Conservation (phyloP, 2,888 invertebrate genomes). For the Sesamia inferens region DNA sequence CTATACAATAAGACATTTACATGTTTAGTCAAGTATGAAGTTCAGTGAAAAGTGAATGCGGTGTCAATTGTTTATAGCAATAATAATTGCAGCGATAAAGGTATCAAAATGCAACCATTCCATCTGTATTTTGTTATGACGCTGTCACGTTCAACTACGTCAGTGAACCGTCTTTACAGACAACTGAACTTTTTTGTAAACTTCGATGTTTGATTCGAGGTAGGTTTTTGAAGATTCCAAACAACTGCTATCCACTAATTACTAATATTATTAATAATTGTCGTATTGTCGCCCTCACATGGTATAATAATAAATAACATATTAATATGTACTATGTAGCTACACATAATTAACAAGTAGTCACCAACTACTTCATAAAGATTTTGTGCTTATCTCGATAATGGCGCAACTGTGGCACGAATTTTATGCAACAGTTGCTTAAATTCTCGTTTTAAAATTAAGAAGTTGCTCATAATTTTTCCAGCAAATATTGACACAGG, state of each 20-base stretch:
- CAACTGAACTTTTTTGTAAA: not conserved
- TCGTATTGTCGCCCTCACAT: not conserved
- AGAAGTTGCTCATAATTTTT: conserved; percentile 8
- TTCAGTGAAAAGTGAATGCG: no score
- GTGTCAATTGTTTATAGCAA: no score
- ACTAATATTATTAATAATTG: not conserved
- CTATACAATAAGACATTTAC: no score
- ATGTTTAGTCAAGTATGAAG: no score
- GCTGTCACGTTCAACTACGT: no score
- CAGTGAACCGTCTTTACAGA: no score
- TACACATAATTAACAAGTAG: conserved; percentile 10
- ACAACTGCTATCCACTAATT: not conserved
- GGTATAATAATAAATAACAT: conserved; percentile 21
- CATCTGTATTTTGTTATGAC: no score
- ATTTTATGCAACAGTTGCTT: conserved; percentile 2
- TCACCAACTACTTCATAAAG: conserved; percentile 12
- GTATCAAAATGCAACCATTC: no score
- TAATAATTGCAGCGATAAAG: no score
- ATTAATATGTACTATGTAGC: conserved; percentile 28
- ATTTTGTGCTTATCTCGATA: conserved; percentile 37
- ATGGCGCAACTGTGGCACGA: conserved; percentile 30
- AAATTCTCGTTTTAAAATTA: not conserved
- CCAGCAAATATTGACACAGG: not conserved
- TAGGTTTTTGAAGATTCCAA: not conserved
- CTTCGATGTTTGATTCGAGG: not conserved